Evolutionary conservation across 2,113 vertebrate genomes (phyloP).

Genomic region (Passer domesticus): DNA sequence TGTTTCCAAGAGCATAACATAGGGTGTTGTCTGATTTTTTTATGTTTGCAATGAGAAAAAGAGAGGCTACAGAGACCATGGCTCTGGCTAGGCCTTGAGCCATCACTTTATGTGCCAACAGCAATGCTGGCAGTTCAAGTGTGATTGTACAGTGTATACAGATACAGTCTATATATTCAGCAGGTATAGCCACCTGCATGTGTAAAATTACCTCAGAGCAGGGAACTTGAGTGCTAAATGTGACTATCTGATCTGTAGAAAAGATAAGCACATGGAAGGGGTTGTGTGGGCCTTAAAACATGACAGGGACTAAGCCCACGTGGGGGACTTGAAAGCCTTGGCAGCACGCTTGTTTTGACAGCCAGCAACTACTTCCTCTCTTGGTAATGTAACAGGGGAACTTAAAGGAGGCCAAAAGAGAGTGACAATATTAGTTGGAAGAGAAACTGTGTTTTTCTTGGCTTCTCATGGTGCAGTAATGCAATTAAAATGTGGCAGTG

Average conservation of each 20-base stretch:
- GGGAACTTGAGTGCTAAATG: background rate
- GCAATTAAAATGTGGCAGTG: background rate
- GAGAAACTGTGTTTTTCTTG: slow-evolving; percentile 15
- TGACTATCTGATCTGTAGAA: background rate
- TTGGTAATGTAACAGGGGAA: background rate
- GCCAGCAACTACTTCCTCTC: background rate
- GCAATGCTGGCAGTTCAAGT: background rate
- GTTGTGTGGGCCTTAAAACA: background rate
- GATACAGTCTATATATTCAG: background rate
- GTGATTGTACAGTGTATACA: background rate
- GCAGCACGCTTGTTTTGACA: background rate
- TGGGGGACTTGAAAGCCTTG: background rate
- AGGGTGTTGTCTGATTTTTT: background rate
- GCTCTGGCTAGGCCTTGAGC: background rate
- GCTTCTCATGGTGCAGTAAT: background rate
- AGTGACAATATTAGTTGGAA: background rate
- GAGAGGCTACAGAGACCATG: background rate
- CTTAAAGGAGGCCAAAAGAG: background rate
- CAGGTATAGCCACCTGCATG: background rate
- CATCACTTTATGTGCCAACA: background rate
- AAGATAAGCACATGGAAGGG: background rate
- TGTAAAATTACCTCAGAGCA: background rate
- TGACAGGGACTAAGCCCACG: rapidly evolving
- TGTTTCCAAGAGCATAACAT: background rate
- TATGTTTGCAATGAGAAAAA: background rate